Evolutionary conservation across 2,888 invertebrate genomes (phyloP).

Genomic region (Cerastoderma edule): DNA sequence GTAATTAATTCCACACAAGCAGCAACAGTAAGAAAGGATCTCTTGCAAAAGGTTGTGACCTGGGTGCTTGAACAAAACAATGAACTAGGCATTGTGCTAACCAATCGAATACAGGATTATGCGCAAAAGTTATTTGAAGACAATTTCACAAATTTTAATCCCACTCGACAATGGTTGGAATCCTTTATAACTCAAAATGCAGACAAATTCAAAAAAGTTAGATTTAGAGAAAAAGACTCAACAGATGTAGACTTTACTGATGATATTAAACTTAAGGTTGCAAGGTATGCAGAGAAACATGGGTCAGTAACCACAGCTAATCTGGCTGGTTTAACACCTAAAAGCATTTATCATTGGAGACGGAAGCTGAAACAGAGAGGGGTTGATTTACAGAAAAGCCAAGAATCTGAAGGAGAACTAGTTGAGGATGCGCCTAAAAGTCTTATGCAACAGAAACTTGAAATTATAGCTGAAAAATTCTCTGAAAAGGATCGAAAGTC

Average conservation of each 20-base stretch:
- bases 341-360: constrained; percentile 56
- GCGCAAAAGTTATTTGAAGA: constrained; percentile 48
- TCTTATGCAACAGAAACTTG: constrained; percentile 55
- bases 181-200: constrained; percentile 42
- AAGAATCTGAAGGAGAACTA: neutral
- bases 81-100: constrained; percentile 46
- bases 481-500: constrained; percentile 28
- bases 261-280: constrained; percentile 49
- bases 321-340: constrained; percentile 40
- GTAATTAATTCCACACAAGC: constrained; percentile 42
- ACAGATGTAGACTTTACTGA: constrained; percentile 46
- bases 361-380: constrained; percentile 43
- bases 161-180: constrained; percentile 48
- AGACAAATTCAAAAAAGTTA: constrained; percentile 44
- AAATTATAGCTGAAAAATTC: constrained; percentile 41
- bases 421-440: constrained; percentile 38
- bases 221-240: constrained; percentile 52
- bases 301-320: constrained; percentile 47
- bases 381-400: constrained; percentile 17
- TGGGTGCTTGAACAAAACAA: constrained; percentile 55
- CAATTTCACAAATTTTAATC: constrained; percentile 37
- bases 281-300: constrained; percentile 43
- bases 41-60: constrained; percentile 40
- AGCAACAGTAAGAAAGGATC: constrained; percentile 41
- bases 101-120: constrained; percentile 37